These are phyloP conservation scores for Pongo abelii DNA, from an alignment of 2,113 vertebrate genomes.

Conservation along the genomic window DNA sequence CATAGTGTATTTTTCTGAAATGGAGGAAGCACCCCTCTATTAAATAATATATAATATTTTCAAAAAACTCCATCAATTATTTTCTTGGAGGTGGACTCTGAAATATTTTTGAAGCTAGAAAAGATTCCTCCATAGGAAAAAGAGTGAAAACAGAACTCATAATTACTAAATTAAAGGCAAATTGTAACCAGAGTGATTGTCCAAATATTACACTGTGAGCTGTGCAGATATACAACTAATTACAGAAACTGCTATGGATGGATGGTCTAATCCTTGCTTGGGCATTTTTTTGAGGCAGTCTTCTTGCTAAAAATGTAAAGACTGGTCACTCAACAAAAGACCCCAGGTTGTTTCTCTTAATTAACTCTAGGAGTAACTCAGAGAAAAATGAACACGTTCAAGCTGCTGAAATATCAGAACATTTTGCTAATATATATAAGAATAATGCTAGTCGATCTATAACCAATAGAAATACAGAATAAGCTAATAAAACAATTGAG, in stretches of 20 bases:
- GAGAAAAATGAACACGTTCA: background rate
- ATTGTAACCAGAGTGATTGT: background rate
- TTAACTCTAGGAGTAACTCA: background rate
- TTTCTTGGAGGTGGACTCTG: background rate
- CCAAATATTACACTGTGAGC: background rate
- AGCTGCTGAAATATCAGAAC: background rate
- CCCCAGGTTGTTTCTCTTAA: background rate
- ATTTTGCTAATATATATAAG: background rate
- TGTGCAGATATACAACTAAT: background rate
- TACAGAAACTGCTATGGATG: background rate
- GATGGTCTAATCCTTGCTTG: background rate
- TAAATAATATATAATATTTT: background rate
- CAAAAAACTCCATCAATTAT: background rate
- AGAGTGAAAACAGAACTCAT: background rate
- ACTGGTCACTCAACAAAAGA: background rate
- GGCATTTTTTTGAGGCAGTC: background rate
- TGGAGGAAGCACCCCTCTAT: background rate
- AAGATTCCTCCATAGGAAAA: background rate
- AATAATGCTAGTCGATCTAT: background rate
- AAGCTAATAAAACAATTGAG: background rate
- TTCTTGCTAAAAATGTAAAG: conserved; percentile 26
- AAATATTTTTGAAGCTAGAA: background rate
- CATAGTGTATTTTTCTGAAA: background rate
- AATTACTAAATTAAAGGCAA: conserved; percentile 14
- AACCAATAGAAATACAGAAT: conserved; percentile 15